These are phyloP conservation scores for Watsonalla cultraria DNA, from an alignment of 2,888 invertebrate species.

Conservation along the genomic window DNA sequence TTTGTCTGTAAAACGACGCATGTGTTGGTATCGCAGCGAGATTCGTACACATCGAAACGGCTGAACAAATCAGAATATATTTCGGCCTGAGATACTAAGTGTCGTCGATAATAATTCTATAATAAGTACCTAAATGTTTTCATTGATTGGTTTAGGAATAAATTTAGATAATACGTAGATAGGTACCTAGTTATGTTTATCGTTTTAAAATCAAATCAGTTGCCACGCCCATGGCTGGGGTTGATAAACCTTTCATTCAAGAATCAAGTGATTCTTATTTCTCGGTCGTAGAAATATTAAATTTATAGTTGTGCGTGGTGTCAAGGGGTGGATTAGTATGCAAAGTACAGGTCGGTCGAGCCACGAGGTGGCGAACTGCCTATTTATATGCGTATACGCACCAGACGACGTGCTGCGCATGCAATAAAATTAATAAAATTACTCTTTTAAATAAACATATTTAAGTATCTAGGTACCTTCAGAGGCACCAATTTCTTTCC, in stretches of 20 bases:
- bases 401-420: conserved; percentile 45
- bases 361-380: conserved; percentile 64
- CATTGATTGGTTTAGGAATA: too few species aligned
- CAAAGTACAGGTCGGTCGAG: conserved; percentile 47
- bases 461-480: too few species aligned
- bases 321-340: conserved; percentile 55
- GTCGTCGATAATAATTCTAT: too few species aligned
- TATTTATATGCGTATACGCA: conserved; percentile 60
- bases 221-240: conserved; percentile 11
- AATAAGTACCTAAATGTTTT: too few species aligned
- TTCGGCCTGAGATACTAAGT: too few species aligned
- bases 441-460: conserved; percentile 40
- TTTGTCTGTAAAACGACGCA: too few species aligned
- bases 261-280: conserved; percentile 24
- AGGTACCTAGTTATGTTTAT: too few species aligned
- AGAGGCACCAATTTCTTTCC: too few species aligned
- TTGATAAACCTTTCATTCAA: conserved; percentile 28
- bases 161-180: too few species aligned
- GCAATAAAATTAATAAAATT: conserved; percentile 32
- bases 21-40: too few species aligned
- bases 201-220: neutral
- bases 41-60: too few species aligned
- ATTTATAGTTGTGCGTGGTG: conserved; percentile 31
- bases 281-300: conserved; percentile 29
- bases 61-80: too few species aligned